Evolutionary conservation across 2,797 vertebrate species (phyloP), one percentile per base, ranked within the genome.

Genomic region (Myotis findleyi): DNA sequence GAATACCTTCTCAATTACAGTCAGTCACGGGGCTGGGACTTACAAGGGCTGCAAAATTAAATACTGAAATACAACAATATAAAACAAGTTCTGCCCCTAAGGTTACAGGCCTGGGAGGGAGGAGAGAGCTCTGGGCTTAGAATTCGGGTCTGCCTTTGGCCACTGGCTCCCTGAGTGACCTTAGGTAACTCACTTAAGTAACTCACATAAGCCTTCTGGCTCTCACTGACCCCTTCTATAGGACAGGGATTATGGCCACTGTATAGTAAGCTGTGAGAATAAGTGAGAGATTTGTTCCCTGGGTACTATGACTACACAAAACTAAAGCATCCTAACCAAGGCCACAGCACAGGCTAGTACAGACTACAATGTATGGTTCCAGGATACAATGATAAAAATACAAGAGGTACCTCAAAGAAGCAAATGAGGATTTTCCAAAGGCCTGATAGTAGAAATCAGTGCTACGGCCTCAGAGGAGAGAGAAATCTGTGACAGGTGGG

Each of bases 11-110:
- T 83, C 14, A 92, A 59, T 84, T 84, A 16, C 2, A 80, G 9
- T 41, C 25, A 87, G 53, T 77, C n/a, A 71, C 4, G n/a, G 23
- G 7, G 12, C 38, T 17, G 23, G 18, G 25, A 44, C 30, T 4
- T 53, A 8, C 9, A 69, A 79, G 5, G 7, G n/a, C 71, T 92
- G 64, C 10, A 84, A 71, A 95, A 88, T 64, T 62, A 51, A 79
- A 83, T 75, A 30, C 25, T 55, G 66, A 93, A 92, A 41, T 23
- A 36, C 36, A 88, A 96, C 17, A 91, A 23, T 38, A 23, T 55
- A 89, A 95, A 77, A 18, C 27, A 80, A 86, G 41, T 79, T 86
- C 20, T 44, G 6, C 21, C 84, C 27, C 49, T 16, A 14, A 88
- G 25, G 12, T 76, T 76, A 49, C 1, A 86, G n/a, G 12, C 86